Evolutionary conservation across 2,797 vertebrate genomes (phyloP).

Genomic region (Halcyon smyrnensis): DNA sequence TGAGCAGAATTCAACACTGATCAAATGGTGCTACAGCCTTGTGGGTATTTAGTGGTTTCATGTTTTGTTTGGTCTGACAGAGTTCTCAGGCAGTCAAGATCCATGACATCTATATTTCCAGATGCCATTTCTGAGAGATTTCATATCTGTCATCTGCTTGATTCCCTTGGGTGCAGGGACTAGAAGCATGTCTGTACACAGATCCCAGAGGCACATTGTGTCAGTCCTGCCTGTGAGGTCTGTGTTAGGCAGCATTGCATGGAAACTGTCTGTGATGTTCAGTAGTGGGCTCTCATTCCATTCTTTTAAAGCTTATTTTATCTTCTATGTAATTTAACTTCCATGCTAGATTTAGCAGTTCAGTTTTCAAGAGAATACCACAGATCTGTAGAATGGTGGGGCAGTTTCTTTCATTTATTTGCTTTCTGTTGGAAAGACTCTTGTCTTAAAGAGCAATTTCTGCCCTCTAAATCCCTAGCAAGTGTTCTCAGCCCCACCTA

Average conservation of each 20-base stretch:
- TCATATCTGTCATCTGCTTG: background rate
- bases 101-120: accelerated
- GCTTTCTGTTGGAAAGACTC: background rate
- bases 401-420: background rate
- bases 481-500: background rate
- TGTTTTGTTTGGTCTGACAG: background rate
- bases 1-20: background rate
- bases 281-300: background rate
- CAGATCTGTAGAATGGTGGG: background rate
- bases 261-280: background rate
- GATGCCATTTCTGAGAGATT: background rate
- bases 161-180: background rate
- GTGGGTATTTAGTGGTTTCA: background rate
- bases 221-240: background rate
- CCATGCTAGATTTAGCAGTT: background rate
- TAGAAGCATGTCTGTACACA: background rate
- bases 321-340: background rate
- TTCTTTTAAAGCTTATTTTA: background rate
- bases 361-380: accelerated
- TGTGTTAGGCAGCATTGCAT: background rate
- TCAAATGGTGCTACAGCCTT: background rate
- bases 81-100: background rate
- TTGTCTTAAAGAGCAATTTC: background rate
- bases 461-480: background rate
- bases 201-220: accelerated